phyloP scores from a whole-genome alignment of 2,113 vertebrate genomes.

The Brienomyrus longianalis region DNA sequence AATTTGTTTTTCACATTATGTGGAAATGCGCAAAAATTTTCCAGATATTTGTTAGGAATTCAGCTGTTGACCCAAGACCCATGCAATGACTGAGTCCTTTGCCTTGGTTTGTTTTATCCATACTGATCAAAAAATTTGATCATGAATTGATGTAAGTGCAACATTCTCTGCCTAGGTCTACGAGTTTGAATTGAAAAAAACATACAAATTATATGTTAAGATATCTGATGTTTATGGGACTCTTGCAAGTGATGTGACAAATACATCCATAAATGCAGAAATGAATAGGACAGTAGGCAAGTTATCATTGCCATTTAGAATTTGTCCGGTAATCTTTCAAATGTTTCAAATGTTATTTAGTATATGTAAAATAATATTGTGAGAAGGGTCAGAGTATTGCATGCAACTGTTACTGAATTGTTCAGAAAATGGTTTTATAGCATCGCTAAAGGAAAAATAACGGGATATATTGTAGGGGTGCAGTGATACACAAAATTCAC shows the following conservation, averaged over 20 bases:
- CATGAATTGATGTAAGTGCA: background rate
- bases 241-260: background rate
- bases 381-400: background rate
- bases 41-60: background rate
- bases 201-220: background rate
- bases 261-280: background rate
- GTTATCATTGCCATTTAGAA: background rate
- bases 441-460: background rate
- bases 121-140: background rate
- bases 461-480: background rate
- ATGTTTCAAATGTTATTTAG: no score
- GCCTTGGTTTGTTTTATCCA: background rate
- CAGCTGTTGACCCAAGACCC: background rate
- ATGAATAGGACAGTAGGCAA: background rate
- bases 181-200: background rate
- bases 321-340: background rate
- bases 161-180: background rate
- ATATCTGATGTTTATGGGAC: background rate
- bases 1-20: background rate
- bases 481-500: background rate
- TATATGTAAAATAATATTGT: background rate
- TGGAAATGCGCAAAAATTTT: background rate
- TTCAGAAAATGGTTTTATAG: background rate
- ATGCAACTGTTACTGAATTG: background rate
- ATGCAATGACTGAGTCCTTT: background rate